Evolutionary conservation across 2,113 vertebrate species (phyloP).

Genomic region (Columbina picui): DNA sequence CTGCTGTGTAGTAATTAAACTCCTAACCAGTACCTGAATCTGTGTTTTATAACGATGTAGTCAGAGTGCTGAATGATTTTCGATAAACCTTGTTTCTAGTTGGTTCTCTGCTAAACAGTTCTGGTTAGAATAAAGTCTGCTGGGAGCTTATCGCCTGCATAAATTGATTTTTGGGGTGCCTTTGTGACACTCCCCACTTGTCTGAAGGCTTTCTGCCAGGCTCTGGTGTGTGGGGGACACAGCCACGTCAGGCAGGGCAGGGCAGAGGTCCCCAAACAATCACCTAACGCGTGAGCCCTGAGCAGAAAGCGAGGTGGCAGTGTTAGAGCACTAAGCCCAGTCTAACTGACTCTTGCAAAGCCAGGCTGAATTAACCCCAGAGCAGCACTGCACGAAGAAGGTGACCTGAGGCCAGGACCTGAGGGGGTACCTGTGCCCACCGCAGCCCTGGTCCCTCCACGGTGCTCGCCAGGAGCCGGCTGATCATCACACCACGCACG

Average conservation of each 20-base stretch:
- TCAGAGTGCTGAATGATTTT: no score
- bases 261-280: rapidly evolving
- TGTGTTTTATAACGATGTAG: no score
- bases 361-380: not conserved
- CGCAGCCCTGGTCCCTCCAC: rapidly evolving
- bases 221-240: rapidly evolving
- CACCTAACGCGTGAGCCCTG: rapidly evolving
- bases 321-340: not conserved
- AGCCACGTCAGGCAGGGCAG: not conserved
- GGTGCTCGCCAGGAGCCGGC: rapidly evolving
- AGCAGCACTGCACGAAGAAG: not conserved
- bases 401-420: rapidly evolving
- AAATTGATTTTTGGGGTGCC: no score
- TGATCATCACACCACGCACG: no score
- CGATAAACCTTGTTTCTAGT: no score
- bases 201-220: not conserved
- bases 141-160: no score
- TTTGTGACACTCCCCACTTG: not conserved
- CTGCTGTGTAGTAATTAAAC: no score
- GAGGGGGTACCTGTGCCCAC: not conserved
- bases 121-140: no score
- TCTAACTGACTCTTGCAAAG: not conserved
- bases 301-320: not conserved
- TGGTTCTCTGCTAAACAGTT: no score
- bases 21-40: no score